These are phyloP conservation scores for Frankliniella intonsa DNA, from an alignment of 2,888 invertebrate species.

Conservation along the genomic window DNA sequence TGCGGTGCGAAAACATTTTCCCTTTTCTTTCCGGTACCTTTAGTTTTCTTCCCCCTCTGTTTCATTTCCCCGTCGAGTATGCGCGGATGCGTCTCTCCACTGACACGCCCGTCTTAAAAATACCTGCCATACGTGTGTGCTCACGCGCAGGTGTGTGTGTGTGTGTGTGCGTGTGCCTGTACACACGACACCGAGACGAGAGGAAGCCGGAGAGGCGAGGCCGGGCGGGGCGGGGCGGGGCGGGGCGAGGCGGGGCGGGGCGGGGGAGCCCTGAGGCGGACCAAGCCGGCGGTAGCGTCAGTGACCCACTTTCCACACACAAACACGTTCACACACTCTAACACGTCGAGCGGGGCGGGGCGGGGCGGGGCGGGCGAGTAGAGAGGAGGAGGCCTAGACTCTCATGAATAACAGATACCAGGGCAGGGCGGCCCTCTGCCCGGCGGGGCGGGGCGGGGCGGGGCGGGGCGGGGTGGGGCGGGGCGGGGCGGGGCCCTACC, in stretches of 20 bases:
- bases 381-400: too few relatives aligned
- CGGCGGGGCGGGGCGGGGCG: too few relatives aligned
- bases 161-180: background rate
- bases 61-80: too few relatives aligned
- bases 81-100: too few relatives aligned
- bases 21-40: too few relatives aligned
- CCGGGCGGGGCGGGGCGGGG: background rate
- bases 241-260: background rate
- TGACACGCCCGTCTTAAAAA: too few relatives aligned
- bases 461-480: too few relatives aligned
- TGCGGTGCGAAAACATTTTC: too few relatives aligned
- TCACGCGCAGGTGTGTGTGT: background rate
- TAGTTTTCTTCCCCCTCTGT: too few relatives aligned
- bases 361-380: too few relatives aligned
- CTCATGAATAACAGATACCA: constrained; percentile 7
- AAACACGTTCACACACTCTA: constrained; percentile 11
- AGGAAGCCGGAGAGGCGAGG: background rate
- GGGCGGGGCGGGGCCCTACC: too few relatives aligned
- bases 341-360: background rate
- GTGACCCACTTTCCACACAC: constrained; percentile 16
- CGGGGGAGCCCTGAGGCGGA: background rate
- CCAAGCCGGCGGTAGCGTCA: background rate
- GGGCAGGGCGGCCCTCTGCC: too few relatives aligned
- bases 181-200: background rate
- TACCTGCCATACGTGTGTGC: background rate